These are phyloP conservation scores for Amazona guildingii DNA, from an alignment of 2,113 vertebrate genomes.

Conservation along the genomic window DNA sequence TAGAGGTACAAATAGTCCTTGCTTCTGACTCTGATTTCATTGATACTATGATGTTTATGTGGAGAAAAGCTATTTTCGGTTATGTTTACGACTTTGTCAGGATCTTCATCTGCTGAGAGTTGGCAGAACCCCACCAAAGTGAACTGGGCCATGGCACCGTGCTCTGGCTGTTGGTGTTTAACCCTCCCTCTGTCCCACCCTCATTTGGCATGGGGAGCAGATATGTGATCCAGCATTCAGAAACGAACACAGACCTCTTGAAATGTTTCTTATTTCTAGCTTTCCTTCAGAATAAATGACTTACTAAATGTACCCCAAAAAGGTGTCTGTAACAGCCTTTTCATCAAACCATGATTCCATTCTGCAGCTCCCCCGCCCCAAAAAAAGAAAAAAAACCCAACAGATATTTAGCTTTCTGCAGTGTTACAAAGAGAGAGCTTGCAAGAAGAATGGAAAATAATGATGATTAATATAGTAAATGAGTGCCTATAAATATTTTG, in stretches of 20 bases:
- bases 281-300: neutral
- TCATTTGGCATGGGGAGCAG: neutral
- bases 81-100: neutral
- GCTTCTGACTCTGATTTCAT: neutral
- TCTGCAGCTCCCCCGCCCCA: accelerated
- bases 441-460: neutral
- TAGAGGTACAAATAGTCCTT: neutral
- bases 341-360: neutral
- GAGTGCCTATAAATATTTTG: neutral
- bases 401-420: neutral
- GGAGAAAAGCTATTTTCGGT: neutral
- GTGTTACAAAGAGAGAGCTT: neutral
- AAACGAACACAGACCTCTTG: neutral
- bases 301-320: neutral
- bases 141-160: neutral
- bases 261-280: neutral
- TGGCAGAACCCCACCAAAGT: neutral
- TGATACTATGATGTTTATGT: neutral
- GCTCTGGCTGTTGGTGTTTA: neutral
- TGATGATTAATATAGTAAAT: neutral
- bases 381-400: neutral
- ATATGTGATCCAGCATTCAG: neutral
- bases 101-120: neutral
- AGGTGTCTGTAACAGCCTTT: neutral
- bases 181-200: neutral